A percentile compares a stretch with the other conserved stretches of the same genome.
Conservation (phyloP, 1,140 invertebrate species). For the Diorhabda sublineata region DNA sequence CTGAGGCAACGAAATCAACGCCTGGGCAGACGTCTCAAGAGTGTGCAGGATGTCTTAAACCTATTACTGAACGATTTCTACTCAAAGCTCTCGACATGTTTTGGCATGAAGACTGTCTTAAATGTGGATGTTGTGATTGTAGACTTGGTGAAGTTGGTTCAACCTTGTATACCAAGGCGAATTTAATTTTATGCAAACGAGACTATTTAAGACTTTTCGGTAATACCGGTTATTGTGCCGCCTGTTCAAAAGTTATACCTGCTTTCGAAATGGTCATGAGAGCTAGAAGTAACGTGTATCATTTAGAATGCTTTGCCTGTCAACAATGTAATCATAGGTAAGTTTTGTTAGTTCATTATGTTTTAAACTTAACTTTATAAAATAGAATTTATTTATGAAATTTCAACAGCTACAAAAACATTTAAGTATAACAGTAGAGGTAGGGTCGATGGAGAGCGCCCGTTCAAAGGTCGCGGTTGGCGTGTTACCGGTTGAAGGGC, state of each 20-base stretch:
- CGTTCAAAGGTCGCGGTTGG: too few relatives aligned
- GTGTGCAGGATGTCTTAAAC: conserved; percentile 81
- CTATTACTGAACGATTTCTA: conserved; percentile 78
- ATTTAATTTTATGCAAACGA: conserved; percentile 94
- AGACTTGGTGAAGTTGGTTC: conserved; percentile 95
- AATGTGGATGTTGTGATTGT: conserved; percentile 96
- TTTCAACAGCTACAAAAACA: too few relatives aligned
- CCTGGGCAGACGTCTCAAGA: conserved; percentile 53
- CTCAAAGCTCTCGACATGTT: conserved; percentile 86
- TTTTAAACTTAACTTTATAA: too few relatives aligned
- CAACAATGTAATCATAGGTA: conserved; percentile 98
- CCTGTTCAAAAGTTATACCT: conserved; percentile 94
- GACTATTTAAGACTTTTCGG: conserved; percentile 95
- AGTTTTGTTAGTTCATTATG: conserved; percentile 39
- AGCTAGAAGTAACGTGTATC: conserved; percentile 93
- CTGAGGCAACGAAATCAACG: conserved; percentile 33
- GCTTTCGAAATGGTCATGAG: conserved; percentile 99
- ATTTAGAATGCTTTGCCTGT: conserved; percentile 97
- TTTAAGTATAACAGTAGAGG: too few relatives aligned
- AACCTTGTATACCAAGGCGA: conserved; percentile 92
- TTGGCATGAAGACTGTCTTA: conserved; percentile 98
- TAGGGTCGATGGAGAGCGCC: too few relatives aligned
- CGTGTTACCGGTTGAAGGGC: too few relatives aligned
- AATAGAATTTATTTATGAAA: too few relatives aligned
- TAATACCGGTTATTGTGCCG: conserved; percentile 88